These are phyloP conservation scores for Lepus europaeus DNA, from an alignment of 2,113 vertebrate species.

Conservation along the genomic window DNA sequence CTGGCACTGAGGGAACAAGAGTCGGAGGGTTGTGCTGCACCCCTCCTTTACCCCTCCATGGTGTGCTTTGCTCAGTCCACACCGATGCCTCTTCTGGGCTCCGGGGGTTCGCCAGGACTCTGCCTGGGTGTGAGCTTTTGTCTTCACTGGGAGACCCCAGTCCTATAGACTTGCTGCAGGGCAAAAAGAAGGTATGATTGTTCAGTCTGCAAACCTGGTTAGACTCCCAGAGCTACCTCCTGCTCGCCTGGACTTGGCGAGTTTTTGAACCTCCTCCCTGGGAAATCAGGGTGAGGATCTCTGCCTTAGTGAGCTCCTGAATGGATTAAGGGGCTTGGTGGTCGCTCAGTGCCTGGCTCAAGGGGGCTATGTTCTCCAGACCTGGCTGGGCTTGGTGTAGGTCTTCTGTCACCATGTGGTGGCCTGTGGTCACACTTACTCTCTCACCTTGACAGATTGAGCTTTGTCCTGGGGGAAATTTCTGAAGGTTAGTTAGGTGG, in stretches of 20 bases:
- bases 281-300: background rate
- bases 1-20: background rate
- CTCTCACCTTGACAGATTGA: background rate
- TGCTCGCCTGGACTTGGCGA: fast-evolving
- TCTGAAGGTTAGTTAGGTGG: background rate
- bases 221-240: background rate
- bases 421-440: too few species aligned
- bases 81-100: fast-evolving
- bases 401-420: too few species aligned
- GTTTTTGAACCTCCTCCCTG: background rate
- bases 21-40: too few species aligned
- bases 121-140: background rate
- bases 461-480: background rate
- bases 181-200: background rate
- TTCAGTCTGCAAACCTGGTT: background rate
- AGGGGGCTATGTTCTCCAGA: too few species aligned
- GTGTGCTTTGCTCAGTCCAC: fast-evolving
- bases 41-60: too few species aligned
- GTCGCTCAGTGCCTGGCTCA: fast-evolving
- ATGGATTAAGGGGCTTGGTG: background rate
- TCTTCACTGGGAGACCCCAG: background rate
- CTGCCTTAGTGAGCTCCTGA: background rate
- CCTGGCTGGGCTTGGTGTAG: too few species aligned
- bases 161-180: background rate
- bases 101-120: background rate